Conservation (phyloP, 2,113 vertebrate species). For the Polyodon spathula region DNA sequence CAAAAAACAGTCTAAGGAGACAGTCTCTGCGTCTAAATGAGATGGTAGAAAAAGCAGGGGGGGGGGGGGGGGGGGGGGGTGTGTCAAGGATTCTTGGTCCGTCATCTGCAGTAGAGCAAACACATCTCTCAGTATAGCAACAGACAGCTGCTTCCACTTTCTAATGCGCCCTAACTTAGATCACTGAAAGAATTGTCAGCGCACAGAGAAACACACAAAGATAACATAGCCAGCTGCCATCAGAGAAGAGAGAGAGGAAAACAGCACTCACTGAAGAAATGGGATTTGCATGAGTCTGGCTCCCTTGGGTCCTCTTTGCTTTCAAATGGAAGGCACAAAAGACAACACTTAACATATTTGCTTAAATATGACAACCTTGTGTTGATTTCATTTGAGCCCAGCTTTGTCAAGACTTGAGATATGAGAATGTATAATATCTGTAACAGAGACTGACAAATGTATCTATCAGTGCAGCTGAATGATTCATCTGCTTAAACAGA, state of each 20-base stretch:
- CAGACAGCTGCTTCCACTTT: constrained; percentile 98
- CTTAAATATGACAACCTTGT: constrained; percentile 87
- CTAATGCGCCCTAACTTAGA: constrained; percentile 97
- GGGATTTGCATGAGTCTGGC: constrained; percentile 77
- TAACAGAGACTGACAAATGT: constrained; percentile 82
- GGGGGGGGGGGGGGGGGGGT: constrained; percentile 64
- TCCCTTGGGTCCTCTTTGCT: constrained; percentile 76
- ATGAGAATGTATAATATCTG: constrained; percentile 74
- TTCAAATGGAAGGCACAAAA: constrained; percentile 84
- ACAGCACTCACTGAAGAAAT: constrained; percentile 75
- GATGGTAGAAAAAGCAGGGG: constrained; percentile 73
- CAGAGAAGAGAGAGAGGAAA: constrained; percentile 51
- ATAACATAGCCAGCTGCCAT: constrained; percentile 96
- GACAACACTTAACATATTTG: constrained; percentile 96
- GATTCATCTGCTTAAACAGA: constrained; percentile 85
- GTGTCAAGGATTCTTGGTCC: constrained; percentile 98
- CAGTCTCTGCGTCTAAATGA: constrained; percentile 97
- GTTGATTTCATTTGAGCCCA: constrained; percentile 89
- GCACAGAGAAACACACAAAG: constrained; percentile 91
- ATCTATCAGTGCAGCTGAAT: constrained; percentile 80
- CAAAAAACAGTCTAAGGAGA: constrained; percentile 85
- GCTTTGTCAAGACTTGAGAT: constrained; percentile 77
- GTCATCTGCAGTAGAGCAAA: constrained; percentile 98
- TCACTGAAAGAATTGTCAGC: constrained; percentile 96
- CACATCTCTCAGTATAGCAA: constrained; percentile 95